phyloP scores from a whole-genome alignment of 2,113 vertebrate species.

The Oplegnathus fasciatus region DNA sequence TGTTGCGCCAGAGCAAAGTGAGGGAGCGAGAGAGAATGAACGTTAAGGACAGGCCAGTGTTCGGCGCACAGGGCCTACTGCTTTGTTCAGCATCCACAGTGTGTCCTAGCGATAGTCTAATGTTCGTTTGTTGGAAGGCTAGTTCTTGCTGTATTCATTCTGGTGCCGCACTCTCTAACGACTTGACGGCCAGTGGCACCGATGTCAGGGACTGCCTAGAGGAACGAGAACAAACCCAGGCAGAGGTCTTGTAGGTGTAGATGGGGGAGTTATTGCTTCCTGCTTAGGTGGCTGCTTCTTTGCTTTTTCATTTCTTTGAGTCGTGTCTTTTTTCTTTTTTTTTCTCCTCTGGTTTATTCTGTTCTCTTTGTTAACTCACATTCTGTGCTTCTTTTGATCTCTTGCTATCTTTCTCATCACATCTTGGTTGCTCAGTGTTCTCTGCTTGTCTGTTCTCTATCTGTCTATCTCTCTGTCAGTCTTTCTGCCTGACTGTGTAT shows the following conservation, averaged over 20 bases:
- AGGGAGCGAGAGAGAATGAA: slow-evolving; percentile 29
- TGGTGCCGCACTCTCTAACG: neutral
- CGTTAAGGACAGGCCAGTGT: slow-evolving; percentile 71
- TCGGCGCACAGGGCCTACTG: slow-evolving; percentile 11
- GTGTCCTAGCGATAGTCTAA: neutral
- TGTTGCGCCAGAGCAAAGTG: slow-evolving; percentile 47
- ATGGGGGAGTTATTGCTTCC: slow-evolving; percentile 12
- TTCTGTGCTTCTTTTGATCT: slow-evolving; percentile 63
- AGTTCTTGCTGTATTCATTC: slow-evolving; percentile 15
- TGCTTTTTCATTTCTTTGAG: slow-evolving; percentile 43
- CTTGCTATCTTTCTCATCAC: slow-evolving; percentile 48
- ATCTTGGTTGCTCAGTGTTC: slow-evolving; percentile 50
- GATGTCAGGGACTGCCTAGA: slow-evolving; percentile 41
- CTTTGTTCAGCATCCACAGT: slow-evolving; percentile 38
- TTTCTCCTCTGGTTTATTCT: slow-evolving; percentile 29
- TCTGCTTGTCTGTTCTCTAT: slow-evolving; percentile 33
- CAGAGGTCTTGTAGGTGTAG: slow-evolving; percentile 23
- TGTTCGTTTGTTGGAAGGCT: slow-evolving; percentile 22
- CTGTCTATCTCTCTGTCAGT: slow-evolving; percentile 18
- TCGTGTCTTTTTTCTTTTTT: neutral
- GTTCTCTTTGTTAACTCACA: slow-evolving; percentile 59
- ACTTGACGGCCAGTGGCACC: slow-evolving; percentile 13
- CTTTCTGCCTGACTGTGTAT: slow-evolving; percentile 34
- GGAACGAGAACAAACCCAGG: slow-evolving; percentile 34
- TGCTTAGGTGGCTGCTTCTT: slow-evolving; percentile 25